A percentile compares a stretch with the other conserved stretches of the same genome.
These are phyloP conservation scores for Pseudorasbora parva DNA, from an alignment of 2,113 vertebrate species.

Conservation along the genomic window DNA sequence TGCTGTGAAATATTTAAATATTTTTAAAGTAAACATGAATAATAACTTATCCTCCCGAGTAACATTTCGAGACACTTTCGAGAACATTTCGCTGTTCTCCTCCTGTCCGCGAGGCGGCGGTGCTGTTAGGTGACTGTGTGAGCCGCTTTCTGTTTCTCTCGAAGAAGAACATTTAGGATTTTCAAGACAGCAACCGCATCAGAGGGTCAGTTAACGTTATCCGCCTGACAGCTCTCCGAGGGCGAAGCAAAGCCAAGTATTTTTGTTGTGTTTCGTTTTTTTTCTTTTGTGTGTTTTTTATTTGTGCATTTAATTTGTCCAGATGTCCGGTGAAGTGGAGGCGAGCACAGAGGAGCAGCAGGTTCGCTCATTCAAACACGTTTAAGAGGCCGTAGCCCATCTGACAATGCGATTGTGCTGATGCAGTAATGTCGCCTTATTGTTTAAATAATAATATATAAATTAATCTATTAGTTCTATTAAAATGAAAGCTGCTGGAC, in stretches of 20 bases:
- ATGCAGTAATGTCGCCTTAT: not conserved
- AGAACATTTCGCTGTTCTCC: not conserved
- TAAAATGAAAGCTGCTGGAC: not conserved
- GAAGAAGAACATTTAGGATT: not conserved
- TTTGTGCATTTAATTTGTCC: not conserved
- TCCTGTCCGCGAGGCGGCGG: conserved; percentile 22
- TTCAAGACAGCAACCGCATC: not conserved
- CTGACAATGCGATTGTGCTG: not conserved
- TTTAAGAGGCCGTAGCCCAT: not conserved
- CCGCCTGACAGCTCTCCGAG: not conserved
- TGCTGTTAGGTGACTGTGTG: not conserved
- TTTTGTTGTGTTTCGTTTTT: not conserved
- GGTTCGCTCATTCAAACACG: conserved; percentile 32
- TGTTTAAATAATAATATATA: not conserved
- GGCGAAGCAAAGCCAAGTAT: not conserved
- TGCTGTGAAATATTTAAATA: not conserved
- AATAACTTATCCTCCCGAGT: not conserved
- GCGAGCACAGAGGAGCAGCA: conserved; percentile 51
- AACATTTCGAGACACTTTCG: no score
- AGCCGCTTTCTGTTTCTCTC: not conserved
- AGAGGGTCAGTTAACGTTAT: not conserved
- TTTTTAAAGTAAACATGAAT: not conserved
- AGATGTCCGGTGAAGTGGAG: conserved; percentile 46
- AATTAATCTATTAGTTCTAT: not conserved
- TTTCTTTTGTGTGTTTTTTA: conserved; percentile 7